Conservation (phyloP, 2,797 vertebrate species). For the Adelosebastes latens region DNA sequence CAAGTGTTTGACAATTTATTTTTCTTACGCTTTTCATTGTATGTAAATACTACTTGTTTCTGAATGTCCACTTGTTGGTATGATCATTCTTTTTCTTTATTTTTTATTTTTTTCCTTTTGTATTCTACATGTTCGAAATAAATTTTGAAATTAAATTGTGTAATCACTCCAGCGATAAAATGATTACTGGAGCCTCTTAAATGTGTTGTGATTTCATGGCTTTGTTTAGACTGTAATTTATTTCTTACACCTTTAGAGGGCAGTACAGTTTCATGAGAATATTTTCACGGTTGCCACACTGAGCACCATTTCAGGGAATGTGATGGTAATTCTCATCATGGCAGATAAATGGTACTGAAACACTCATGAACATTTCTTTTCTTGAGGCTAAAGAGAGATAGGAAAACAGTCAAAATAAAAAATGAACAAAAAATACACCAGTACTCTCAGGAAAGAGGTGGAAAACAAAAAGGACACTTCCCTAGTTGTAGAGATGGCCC, state of each 20-base stretch:
- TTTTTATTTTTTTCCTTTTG: too few relatives aligned
- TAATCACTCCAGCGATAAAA: not conserved
- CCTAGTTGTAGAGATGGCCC: not conserved
- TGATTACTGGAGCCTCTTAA: not conserved
- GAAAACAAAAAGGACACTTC: not conserved
- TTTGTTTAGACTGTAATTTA: not conserved
- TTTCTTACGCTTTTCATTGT: too few relatives aligned
- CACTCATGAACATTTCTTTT: not conserved
- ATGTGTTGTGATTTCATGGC: not conserved
- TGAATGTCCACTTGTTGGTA: too few relatives aligned
- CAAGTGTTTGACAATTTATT: too few relatives aligned
- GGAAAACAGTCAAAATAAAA: not conserved
- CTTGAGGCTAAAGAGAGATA: not conserved
- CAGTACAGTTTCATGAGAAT: slow-evolving; percentile 23
- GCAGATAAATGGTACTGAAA: not conserved
- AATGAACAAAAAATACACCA: not conserved
- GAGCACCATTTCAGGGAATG: not conserved
- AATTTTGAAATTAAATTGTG: too few relatives aligned
- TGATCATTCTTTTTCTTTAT: too few relatives aligned
- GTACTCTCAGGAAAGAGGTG: not conserved
- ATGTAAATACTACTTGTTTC: too few relatives aligned
- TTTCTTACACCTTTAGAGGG: slow-evolving; percentile 45
- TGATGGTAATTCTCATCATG: not conserved
- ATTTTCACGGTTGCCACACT: not conserved
- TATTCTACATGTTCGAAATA: too few relatives aligned